These are phyloP conservation scores for Nebria ingens DNA, from an alignment of 1,140 invertebrate species.

Conservation along the genomic window DNA sequence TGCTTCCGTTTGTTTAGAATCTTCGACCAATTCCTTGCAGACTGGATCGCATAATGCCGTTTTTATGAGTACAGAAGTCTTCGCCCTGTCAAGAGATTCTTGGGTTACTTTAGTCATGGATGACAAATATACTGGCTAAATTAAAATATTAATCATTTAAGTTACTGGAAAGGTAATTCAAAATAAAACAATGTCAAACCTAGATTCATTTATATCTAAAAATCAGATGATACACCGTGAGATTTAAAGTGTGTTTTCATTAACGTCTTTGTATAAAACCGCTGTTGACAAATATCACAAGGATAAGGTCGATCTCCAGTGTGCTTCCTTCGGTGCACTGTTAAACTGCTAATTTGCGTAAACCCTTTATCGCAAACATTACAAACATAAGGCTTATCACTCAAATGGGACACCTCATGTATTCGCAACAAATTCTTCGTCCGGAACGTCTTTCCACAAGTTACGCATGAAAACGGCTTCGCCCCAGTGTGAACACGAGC, in stretches of 20 bases:
- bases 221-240: too few relatives aligned
- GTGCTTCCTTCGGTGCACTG: constrained; percentile 11
- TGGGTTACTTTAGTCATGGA: too few relatives aligned
- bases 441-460: constrained; percentile 43
- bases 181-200: too few relatives aligned
- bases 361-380: constrained; percentile 25
- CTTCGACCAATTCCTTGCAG: too few relatives aligned
- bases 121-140: too few relatives aligned
- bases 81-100: not conserved
- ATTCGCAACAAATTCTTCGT: constrained; percentile 21
- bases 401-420: constrained; percentile 43
- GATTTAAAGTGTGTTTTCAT: constrained; percentile 22
- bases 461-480: constrained; percentile 49
- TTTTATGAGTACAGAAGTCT: not conserved
- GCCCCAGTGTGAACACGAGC: constrained; percentile 46
- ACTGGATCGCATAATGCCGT: too few relatives aligned
- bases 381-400: constrained; percentile 26
- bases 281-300: constrained; percentile 29
- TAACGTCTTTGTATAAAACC: constrained; percentile 22
- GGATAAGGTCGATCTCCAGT: constrained; percentile 41
- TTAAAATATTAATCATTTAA: too few relatives aligned
- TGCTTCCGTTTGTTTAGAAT: too few relatives aligned
- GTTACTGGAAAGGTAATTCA: too few relatives aligned
- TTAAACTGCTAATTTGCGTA: constrained; percentile 7
- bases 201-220: too few relatives aligned